phyloP scores from a whole-genome alignment of 2,113 vertebrate species.

The Colaptes auratus region DNA sequence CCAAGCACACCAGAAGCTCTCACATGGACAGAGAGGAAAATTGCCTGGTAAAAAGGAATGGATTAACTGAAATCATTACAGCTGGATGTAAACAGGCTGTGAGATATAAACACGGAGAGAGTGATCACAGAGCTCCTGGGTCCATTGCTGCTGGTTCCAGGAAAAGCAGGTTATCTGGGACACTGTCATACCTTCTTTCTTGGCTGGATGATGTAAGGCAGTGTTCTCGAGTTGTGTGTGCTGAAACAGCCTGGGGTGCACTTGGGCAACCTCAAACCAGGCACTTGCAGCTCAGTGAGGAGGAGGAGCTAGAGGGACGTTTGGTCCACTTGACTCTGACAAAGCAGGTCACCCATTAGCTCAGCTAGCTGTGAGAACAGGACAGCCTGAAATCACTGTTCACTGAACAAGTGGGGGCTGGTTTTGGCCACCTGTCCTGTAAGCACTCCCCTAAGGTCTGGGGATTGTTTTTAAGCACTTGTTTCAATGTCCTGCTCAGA shows the following conservation, averaged over 20 bases:
- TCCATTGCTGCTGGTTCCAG: not conserved
- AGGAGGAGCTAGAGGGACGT: not conserved
- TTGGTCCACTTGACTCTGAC: not conserved
- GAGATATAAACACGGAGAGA: not conserved
- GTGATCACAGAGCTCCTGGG: not conserved
- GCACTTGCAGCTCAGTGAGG: not conserved
- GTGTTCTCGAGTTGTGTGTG: not conserved
- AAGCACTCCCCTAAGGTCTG: accelerated
- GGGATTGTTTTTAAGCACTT: not conserved
- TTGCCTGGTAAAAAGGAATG: not conserved
- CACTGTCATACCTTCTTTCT: not conserved
- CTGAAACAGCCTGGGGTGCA: not conserved
- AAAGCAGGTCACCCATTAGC: not conserved
- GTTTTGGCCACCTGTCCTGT: not conserved
- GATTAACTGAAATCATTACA: not conserved
- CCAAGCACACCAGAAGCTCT: not conserved
- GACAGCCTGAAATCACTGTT: not conserved
- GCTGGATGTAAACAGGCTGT: not conserved
- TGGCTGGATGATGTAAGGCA: not conserved
- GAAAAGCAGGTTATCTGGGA: not conserved
- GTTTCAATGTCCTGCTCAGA: not conserved
- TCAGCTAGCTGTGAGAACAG: not conserved
- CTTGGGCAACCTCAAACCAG: not conserved
- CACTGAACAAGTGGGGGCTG: accelerated
- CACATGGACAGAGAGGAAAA: not conserved